Base-by-base conservation (phyloP, 1,140 invertebrate genomes). In the Oryctes rhinoceros region DNA sequence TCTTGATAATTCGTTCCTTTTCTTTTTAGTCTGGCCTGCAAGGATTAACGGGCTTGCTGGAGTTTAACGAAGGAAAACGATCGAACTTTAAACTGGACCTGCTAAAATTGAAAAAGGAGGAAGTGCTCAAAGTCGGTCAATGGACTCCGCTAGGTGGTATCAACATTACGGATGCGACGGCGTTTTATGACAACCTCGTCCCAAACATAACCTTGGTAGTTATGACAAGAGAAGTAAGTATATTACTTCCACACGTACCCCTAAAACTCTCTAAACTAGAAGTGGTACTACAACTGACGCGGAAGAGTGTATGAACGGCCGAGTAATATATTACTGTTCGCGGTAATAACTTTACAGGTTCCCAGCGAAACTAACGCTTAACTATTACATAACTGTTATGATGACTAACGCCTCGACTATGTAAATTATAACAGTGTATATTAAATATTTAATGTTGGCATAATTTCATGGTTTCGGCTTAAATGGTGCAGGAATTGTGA, bases 131-230 rank as follows among this genome's bases (percentile, higher is more conserved):
- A 86, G 94, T 97, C 1, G 96, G 96, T 0, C 91, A 93, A 83
- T 98, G 96, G 96, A 93, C 91, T 4, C 92, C 94, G 0, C 88
- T 89, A 1, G 88, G 87, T 0, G 93, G 95, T 0, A 91, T 98
- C 49, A 94, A 95, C 85, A 92, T 98, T 65, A 96, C 95, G 0
- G 95, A 97, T 86, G 91, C 93, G 0, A 92, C 92, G 2, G 95
- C 95, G n/a, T 97, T 97, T 88, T 96, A 94, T 85, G 94, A 96
- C 80, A 94, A 93, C 24, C 91, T 92, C 18, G 90, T 92, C 0
- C 93, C 93, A 0, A 98, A 98, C 89, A 96, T 97, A 74, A 98
- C 96, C 0, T 91, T 99, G 5, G 91, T 93, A 79, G 94, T 96
- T 30, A 97, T 97, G 87, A 98, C 97, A 15, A 92, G 96, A 87